phyloP scores from a whole-genome alignment of 2,888 invertebrate genomes.

The Catocala sponsa region DNA sequence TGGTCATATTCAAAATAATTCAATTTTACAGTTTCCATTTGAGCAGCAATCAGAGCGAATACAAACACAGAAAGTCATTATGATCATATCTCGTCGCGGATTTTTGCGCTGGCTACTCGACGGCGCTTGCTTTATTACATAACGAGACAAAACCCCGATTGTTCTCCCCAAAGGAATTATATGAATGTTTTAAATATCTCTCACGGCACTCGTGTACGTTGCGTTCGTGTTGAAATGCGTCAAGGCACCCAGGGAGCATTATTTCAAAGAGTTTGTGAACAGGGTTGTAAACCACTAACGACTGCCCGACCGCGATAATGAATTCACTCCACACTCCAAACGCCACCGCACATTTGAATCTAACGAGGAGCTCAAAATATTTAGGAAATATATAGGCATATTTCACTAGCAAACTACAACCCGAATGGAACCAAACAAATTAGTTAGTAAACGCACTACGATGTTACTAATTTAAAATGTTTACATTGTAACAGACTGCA shows the following conservation, averaged over 20 bases:
- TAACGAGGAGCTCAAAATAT: constrained; percentile 62
- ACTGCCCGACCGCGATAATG: constrained; percentile 81
- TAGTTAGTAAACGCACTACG: constrained; percentile 28
- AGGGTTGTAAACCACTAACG: constrained; percentile 82
- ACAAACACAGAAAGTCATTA: constrained; percentile 40
- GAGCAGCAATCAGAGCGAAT: constrained; percentile 30
- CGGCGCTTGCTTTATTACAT: constrained; percentile 36
- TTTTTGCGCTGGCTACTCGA: constrained; percentile 35
- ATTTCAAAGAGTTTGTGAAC: constrained; percentile 82
- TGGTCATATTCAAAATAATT: constrained; percentile 26
- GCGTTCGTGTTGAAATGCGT: constrained; percentile 52
- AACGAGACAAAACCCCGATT: constrained; percentile 37
- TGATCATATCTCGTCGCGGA: constrained; percentile 32
- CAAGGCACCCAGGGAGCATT: constrained; percentile 74
- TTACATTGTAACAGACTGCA: constrained; percentile 1
- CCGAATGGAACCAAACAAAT: constrained; percentile 36
- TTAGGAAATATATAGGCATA: constrained; percentile 52
- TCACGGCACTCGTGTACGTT: constrained; percentile 49
- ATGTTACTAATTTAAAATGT: constrained; percentile 3
- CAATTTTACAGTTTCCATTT: constrained; percentile 39
- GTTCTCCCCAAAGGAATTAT: constrained; percentile 44
- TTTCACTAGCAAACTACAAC: constrained; percentile 38
- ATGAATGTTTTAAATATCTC: constrained; percentile 58
- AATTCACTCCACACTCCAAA: constrained; percentile 78
- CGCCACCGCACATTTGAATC: constrained; percentile 67